Percentiles rank a stretch among this genome's conserved stretches.
These are phyloP conservation scores for Synergus umbraculus DNA, from an alignment of 2,888 invertebrate species.

Conservation along the genomic window DNA sequence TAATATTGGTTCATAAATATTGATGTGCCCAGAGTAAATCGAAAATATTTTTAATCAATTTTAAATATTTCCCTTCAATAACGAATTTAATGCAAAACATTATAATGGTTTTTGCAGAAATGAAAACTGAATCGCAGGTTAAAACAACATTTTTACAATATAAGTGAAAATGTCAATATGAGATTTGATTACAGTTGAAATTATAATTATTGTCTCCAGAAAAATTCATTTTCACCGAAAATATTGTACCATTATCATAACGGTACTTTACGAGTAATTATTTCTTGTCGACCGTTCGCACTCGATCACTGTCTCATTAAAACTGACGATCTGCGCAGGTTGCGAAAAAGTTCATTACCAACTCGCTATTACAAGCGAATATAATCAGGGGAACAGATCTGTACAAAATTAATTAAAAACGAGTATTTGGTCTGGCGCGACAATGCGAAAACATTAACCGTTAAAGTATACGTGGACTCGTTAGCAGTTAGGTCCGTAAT, in stretches of 20 bases:
- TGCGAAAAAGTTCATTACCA: slow-evolving; percentile 34
- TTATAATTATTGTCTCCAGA: background rate
- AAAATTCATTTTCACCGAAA: background rate
- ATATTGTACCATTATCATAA: background rate
- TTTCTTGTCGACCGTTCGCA: slow-evolving; percentile 23
- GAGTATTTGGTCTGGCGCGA: slow-evolving; percentile 35
- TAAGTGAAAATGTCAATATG: background rate
- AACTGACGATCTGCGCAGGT: slow-evolving; percentile 33
- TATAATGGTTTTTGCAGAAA: background rate
- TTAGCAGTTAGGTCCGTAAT: slow-evolving; percentile 30
- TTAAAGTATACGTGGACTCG: slow-evolving; percentile 17
- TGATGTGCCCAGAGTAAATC: background rate
- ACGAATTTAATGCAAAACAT: background rate
- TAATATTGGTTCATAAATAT: background rate
- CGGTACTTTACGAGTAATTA: slow-evolving; percentile 31
- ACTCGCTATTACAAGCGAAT: slow-evolving; percentile 31
- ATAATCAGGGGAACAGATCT: slow-evolving; percentile 34
- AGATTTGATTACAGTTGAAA: background rate
- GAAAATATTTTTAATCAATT: background rate
- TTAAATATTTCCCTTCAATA: background rate
- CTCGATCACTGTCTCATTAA: slow-evolving; percentile 39
- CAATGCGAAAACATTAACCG: slow-evolving; percentile 23
- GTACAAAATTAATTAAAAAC: slow-evolving; percentile 38
- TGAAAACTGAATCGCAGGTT: background rate
- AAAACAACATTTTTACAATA: background rate